Evolutionary conservation across 2,113 vertebrate species (phyloP).

Genomic region (Colossoma macropomum): DNA sequence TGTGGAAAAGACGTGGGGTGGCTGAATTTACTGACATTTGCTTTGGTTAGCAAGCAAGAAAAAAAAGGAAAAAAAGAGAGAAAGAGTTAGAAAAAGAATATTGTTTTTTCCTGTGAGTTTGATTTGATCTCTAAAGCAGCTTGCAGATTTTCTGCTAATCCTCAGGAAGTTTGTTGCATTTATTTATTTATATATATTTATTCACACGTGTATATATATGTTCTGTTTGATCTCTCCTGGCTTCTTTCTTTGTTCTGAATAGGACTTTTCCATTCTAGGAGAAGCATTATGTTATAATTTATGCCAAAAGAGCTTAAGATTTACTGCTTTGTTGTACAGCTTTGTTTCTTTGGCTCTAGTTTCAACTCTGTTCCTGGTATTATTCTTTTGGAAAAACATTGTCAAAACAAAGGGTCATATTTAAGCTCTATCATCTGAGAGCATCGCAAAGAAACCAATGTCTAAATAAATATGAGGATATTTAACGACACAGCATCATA

Average conservation of each 20-base stretch:
- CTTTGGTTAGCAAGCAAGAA: not conserved
- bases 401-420: not conserved
- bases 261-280: not conserved
- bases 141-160: constrained; percentile 1
- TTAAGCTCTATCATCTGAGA: not conserved
- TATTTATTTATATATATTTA: not conserved
- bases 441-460: not conserved
- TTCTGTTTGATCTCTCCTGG: not conserved
- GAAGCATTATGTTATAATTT: not conserved
- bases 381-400: not conserved
- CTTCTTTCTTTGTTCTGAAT: not conserved
- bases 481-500: not conserved
- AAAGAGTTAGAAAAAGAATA: not conserved
- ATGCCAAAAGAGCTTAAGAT: not conserved
- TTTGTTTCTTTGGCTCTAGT: not conserved
- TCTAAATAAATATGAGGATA: not conserved
- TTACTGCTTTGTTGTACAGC: not conserved
- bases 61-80: not conserved
- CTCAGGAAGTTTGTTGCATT: constrained; percentile 33
- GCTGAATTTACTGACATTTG: constrained; percentile 37
- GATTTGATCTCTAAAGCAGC: not conserved
- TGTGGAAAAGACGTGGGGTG: constrained; percentile 40
- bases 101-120: constrained; percentile 21
- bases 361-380: not conserved
- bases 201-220: not conserved